A percentile compares a stretch with the other conserved stretches of the same genome.
These are phyloP conservation scores for Entomobrya proxima DNA, from an alignment of 2,888 invertebrate species.

Conservation along the genomic window DNA sequence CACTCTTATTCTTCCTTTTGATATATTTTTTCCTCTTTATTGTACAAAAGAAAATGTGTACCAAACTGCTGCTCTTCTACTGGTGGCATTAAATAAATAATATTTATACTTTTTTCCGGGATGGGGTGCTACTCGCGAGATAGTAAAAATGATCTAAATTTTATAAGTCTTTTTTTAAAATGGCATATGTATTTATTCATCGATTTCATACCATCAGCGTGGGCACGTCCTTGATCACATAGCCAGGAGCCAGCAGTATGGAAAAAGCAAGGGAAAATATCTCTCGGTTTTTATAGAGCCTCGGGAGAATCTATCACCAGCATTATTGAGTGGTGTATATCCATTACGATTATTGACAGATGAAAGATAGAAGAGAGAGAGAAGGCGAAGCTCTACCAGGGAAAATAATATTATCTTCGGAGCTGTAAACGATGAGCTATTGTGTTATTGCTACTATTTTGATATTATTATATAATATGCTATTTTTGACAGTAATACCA, in stretches of 20 bases:
- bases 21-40: not conserved
- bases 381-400: slow-evolving; percentile 47
- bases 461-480: not conserved
- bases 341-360: slow-evolving; percentile 69
- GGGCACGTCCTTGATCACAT: slow-evolving; percentile 4
- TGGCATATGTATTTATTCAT: slow-evolving; percentile 44
- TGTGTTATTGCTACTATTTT: slow-evolving; percentile 46
- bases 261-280: slow-evolving; percentile 5
- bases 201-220: slow-evolving; percentile 1
- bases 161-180: slow-evolving; percentile 32
- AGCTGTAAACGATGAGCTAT: slow-evolving; percentile 56
- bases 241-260: not conserved
- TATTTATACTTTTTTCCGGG: not conserved
- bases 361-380: slow-evolving; percentile 51
- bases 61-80: not conserved
- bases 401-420: slow-evolving; percentile 64
- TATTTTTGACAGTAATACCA: not conserved
- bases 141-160: slow-evolving; percentile 1
- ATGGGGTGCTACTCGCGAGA: not conserved
- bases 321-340: slow-evolving; percentile 65
- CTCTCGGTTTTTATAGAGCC: slow-evolving; percentile 38
- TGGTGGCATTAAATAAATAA: not conserved
- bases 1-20: not conserved
- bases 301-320: slow-evolving; percentile 60
- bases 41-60: not conserved